These are phyloP conservation scores for Corydoras sp. DNA, from an alignment of 2,113 vertebrate genomes.

Conservation along the genomic window DNA sequence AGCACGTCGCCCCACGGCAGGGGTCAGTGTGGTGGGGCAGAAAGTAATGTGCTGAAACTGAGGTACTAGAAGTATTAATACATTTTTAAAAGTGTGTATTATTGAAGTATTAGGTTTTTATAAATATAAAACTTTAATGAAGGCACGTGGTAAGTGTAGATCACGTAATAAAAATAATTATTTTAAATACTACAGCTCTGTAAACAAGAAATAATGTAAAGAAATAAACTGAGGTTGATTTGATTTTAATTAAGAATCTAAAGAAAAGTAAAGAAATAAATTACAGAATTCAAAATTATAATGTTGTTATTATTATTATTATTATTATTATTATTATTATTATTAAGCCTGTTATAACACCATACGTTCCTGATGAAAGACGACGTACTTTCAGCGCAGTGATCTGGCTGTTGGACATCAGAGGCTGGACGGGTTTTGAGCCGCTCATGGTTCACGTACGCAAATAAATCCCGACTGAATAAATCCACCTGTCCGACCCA, in stretches of 20 bases:
- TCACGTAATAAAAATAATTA: no score
- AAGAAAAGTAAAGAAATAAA: no score
- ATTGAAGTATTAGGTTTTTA: no score
- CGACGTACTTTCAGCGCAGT: conserved; percentile 47
- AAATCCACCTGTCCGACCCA: neutral
- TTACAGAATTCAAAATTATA: neutral
- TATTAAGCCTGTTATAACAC: neutral
- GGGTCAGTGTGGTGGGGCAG: no score
- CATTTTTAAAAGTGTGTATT: no score
- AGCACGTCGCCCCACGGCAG: no score
- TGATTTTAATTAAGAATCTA: no score
- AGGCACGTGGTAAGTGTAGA: no score
- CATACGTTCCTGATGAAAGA: neutral
- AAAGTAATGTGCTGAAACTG: no score
- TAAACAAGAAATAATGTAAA: neutral
- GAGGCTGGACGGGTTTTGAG: conserved; percentile 22
- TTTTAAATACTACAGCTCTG: neutral
- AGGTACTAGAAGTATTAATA: no score
- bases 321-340: neutral
- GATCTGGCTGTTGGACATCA: conserved; percentile 46
- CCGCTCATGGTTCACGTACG: conserved; percentile 26
- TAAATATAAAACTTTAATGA: no score
- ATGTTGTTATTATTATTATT: neutral
- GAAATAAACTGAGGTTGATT: neutral
- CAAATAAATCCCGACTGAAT: no score